Base-by-base conservation (phyloP, 2,888 invertebrate genomes). In the Hydropsyche betteni region DNA sequence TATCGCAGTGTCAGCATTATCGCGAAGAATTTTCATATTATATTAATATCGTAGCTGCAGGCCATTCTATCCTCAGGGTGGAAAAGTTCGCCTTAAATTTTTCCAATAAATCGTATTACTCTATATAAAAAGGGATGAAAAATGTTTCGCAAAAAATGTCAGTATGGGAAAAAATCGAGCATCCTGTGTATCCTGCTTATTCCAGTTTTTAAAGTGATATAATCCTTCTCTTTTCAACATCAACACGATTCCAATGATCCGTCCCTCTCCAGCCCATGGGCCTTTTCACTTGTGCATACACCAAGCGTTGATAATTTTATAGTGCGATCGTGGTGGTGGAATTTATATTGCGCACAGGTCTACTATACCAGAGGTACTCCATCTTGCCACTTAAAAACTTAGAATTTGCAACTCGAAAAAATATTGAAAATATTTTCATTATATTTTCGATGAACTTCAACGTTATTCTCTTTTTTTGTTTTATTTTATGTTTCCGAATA, bases 291-390 rank as follows among this genome's bases (percentile, higher is more conserved):
- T 61, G 70, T 70, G 55, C 53, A 70, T 70, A 24, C 70, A 70
- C 52, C 53, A 53, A 33, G 52, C 69, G 58, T 69, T 76, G 76
- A 76, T 76, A 76, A 76, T 76, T 69, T 74, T 64, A 74, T 69
- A 69, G 64, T 51, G 64, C 52, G 61, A 76, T 34, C 44, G 44
- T 58, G 44, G 36, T 53, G 53, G 55, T 51, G 70, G 76, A 76
- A 74, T 76, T 74, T 70, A 76, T 74, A 76, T 76, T 74, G 74
- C 69, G 68, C 58, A 12, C 74, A n/a, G 53, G 52, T 69, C 74
- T 50, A 53, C 16, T n/a, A n/a, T n/a, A 33, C 52, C 52, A 52
- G 36, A 7, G 74, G 14, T 69, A 24, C 69, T 24, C 55, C 68
- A 74, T 44, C 38, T 68, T 58, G 10, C 7, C 6, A 8, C 44